Base-by-base conservation (phyloP, 2,113 vertebrate genomes). In the Puma concolor region DNA sequence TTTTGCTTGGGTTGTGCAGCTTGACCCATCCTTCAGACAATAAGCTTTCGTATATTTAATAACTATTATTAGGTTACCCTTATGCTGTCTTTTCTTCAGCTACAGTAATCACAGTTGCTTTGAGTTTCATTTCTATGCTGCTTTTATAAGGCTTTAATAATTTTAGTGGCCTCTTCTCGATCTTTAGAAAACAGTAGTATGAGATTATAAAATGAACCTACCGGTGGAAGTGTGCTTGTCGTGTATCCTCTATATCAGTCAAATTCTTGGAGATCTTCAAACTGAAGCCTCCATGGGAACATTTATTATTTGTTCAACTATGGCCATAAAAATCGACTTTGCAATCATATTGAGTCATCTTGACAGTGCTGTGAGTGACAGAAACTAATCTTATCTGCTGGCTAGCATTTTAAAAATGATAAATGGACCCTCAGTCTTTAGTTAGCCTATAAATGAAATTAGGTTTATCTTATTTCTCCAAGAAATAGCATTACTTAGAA, bases 401-500 rank as follows among this genome's bases (percentile, higher is more conserved):
- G 97, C 76, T 67, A 94, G 91, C 91, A 67, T 97, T 98, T 97
- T 94, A 67, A 93, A 98, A 96, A 98, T 98, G 98, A 98, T 98
- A 97, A 96, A 98, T 98, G 97, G 91, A 84, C 85, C 88, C 79
- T 86, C 95, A 91, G 91, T 97, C 93, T 97, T 98, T 96, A 97
- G 94, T 98, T 98, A 97, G 95, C 82, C 85, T 98, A 5, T 80
- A 97, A 98, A 98, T 97, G 91, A 97, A 98, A 96, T 98, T 98
- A 98, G 87, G 54, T 95, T 97, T 98, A 96, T 98, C 94, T 97
- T 98, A 97, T 98, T 98, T 98, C 87, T 93, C 88, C 72, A 84
- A 89, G 93, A 97, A 98, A 97, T 95, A 93, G 13, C 50, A 97
- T 98, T 98, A 97, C 90, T 77, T 97, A 89, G 94, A 98, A 97